Percentiles rank a stretch among this genome's conserved stretches.
These are phyloP conservation scores for Apis florea DNA, from an alignment of 1,140 invertebrate genomes.

Conservation along the genomic window DNA sequence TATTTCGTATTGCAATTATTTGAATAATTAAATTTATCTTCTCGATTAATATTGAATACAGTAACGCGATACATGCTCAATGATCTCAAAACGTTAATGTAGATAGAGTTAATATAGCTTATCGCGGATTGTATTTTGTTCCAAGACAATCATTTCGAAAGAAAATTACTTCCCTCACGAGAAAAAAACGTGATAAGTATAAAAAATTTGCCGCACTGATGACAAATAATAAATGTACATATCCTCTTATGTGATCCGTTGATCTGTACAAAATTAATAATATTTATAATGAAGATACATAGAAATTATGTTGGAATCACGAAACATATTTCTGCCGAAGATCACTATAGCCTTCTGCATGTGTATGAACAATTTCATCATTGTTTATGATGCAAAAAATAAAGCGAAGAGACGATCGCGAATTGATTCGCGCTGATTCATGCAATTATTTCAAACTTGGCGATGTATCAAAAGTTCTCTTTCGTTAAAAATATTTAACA, in stretches of 20 bases:
- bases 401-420: neutral
- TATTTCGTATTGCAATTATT: neutral
- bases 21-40: neutral
- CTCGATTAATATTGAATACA: neutral
- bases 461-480: neutral
- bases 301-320: neutral
- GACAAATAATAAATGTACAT: slow-evolving; percentile 46
- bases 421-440: neutral
- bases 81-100: slow-evolving; percentile 35
- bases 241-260: neutral
- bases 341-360: neutral
- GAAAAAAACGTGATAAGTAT: neutral
- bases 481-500: neutral
- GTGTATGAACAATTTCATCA: neutral
- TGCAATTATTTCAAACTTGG: neutral
- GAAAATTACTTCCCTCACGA: slow-evolving; percentile 7
- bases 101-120: slow-evolving; percentile 20
- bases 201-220: slow-evolving; percentile 31
- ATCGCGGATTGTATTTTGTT: slow-evolving; percentile 72
- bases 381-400: neutral
- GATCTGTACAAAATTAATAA: slow-evolving; percentile 1
- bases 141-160: slow-evolving; percentile 70
- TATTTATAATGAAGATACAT: neutral
- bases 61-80: slow-evolving; percentile 45
- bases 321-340: slow-evolving; percentile 20